phyloP scores from a whole-genome alignment of 2,888 invertebrate species.

The Falcaria lacertinaria region DNA sequence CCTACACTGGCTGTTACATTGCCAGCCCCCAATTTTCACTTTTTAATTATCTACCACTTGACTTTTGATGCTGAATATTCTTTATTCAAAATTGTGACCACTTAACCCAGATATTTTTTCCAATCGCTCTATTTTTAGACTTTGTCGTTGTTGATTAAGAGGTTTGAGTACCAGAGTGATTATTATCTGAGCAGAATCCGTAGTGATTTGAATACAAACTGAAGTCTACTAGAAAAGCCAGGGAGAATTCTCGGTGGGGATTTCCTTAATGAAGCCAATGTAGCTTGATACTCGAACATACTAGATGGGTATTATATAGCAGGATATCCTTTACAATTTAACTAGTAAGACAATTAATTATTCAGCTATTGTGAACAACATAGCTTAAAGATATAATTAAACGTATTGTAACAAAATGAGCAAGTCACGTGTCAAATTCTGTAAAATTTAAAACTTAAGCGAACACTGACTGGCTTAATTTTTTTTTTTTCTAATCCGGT shows the following conservation, averaged over 20 bases:
- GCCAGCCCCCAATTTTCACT: slow-evolving; percentile 62
- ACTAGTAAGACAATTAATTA: too few relatives aligned
- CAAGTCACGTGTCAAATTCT: too few relatives aligned
- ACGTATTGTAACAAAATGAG: too few relatives aligned
- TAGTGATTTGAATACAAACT: neutral
- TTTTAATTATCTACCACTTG: slow-evolving; percentile 69
- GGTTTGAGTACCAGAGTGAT: neutral
- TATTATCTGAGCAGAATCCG: neutral
- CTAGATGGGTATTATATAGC: neutral
- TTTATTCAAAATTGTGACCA: slow-evolving; percentile 24
- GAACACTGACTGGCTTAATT: too few relatives aligned
- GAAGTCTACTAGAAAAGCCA: neutral
- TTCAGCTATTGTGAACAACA: too few relatives aligned
- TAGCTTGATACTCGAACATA: too few relatives aligned
- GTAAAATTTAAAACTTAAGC: too few relatives aligned
- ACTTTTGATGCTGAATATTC: slow-evolving; percentile 41
- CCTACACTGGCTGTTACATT: slow-evolving; percentile 51
- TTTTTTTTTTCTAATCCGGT: too few relatives aligned
- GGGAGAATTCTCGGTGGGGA: neutral
- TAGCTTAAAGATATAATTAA: too few relatives aligned
- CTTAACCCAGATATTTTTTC: slow-evolving; percentile 29
- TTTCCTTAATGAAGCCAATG: neutral
- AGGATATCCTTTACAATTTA: too few relatives aligned
- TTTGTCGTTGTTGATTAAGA: neutral
- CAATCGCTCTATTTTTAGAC: slow-evolving; percentile 14